Conservation (phyloP, 1,140 invertebrate species). For the Lasaia peninsularis region DNA sequence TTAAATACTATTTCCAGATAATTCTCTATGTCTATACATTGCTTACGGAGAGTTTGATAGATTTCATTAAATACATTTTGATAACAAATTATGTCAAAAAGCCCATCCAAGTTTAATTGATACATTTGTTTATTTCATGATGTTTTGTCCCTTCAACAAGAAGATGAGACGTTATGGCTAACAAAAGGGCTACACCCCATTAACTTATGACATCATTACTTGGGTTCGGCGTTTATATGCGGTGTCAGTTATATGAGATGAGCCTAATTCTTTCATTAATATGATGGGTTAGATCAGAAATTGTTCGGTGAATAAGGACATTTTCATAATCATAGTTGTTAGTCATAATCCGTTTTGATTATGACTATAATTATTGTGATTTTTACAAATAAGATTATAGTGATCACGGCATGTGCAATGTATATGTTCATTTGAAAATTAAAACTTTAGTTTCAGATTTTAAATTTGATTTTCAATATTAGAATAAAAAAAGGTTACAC, state of each 20-base stretch:
- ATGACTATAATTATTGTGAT: too few relatives aligned
- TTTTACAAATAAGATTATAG: too few relatives aligned
- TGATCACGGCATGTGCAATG: too few relatives aligned
- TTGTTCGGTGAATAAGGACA: not conserved
- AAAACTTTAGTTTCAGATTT: too few relatives aligned
- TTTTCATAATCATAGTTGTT: not conserved
- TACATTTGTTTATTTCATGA: conserved; percentile 11
- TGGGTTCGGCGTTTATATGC: conserved; percentile 9
- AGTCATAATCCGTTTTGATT: too few relatives aligned
- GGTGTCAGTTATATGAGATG: conserved; percentile 18
- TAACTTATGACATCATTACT: conserved; percentile 38
- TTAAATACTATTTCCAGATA: too few relatives aligned
- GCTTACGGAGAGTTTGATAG: too few relatives aligned
- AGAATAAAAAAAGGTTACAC: too few relatives aligned
- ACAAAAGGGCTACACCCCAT: conserved; percentile 28
- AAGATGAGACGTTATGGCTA: conserved; percentile 31
- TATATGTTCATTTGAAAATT: too few relatives aligned
- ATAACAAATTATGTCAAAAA: not conserved
- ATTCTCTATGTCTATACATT: too few relatives aligned
- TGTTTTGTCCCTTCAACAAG: conserved; percentile 7
- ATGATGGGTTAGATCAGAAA: not conserved
- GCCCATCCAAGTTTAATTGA: not conserved
- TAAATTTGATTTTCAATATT: too few relatives aligned
- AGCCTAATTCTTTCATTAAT: conserved; percentile 4
- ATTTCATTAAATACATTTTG: too few relatives aligned